Evolutionary conservation across 2,888 invertebrate genomes (phyloP), one percentile per base, ranked within the genome.

Genomic region (Eurytoma californica): DNA sequence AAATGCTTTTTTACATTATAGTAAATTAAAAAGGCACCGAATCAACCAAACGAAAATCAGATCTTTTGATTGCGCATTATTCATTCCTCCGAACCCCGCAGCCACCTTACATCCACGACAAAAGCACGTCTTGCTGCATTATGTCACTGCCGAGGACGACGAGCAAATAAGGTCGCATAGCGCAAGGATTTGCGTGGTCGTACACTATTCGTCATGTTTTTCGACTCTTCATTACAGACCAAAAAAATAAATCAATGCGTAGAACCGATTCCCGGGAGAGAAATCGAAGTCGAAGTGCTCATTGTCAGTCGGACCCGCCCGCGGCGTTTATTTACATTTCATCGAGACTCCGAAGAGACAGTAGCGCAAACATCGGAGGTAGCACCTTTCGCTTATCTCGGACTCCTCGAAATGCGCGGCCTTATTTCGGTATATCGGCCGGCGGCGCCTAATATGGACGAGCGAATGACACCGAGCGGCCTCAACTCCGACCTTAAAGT

Each of bases 1-100:
- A 57, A 72, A 80, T 68, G 80, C 80, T 80, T 80, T 80, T 80
- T 77, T 77, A 80, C 77, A 80, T 68, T n/a, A 61, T 49, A 75
- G 65, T 74, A 61, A 70, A 80, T 70, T 80, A 80, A 80, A 39
- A 77, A 77, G 53, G 69, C 69, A 77, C 70, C n/a, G 51, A 74
- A 72, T 75, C 49, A 80, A 80, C 30, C 58, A 66, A 58, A 39
- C 60, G 3, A 20, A 39, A 39, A 39, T 4, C 39, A 39, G 7
- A 39, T 39, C 39, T 4, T 39, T 39, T 7, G 39, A 7, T 39
- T 39, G 5, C 39, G 39, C 39, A 39, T 39, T 39, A 39, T 39
- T 39, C 3, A 39, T 39, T 39, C 39, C 4, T 39, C 39, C 39
- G 39, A 39, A 7, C 39, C 39, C 3, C 4, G 24, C 24, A 39